phyloP scores from a whole-genome alignment of 2,797 vertebrate species.

The Prunella strophiata region DNA sequence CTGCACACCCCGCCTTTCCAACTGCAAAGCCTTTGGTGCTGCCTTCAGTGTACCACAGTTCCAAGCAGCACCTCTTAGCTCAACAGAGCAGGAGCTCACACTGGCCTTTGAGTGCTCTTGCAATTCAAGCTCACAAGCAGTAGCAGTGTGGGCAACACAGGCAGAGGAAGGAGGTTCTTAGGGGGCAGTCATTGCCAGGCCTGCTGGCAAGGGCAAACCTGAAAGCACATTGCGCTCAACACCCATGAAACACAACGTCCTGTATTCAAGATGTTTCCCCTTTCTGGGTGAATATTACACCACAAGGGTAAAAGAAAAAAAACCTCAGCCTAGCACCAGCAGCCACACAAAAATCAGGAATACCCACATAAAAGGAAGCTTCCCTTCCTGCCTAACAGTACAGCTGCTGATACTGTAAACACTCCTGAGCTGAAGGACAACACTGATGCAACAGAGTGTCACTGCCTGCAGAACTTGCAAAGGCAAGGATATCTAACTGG shows the following conservation, averaged over 20 bases:
- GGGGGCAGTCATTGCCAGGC: not conserved
- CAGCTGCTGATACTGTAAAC: slow-evolving; percentile 20
- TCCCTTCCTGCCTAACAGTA: slow-evolving; percentile 28
- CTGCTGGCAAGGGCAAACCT: not conserved
- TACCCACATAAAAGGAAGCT: slow-evolving; percentile 60
- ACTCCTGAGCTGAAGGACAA: not conserved
- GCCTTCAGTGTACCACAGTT: not conserved
- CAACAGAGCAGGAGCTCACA: not conserved
- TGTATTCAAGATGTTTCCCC: slow-evolving; percentile 62
- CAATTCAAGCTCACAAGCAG: not conserved
- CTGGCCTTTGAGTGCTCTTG: not conserved
- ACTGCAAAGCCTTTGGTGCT: not conserved
- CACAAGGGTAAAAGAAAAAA: slow-evolving; percentile 47
- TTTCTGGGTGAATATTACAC: slow-evolving; percentile 43
- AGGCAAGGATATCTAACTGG: not conserved
- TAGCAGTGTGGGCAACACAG: not conserved
- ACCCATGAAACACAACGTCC: slow-evolving; percentile 42
- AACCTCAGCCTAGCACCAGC: slow-evolving; percentile 50
- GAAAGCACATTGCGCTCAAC: slow-evolving; percentile 5
- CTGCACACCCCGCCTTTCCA: not conserved
- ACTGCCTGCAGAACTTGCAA: not conserved
- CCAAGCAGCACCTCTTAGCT: not conserved
- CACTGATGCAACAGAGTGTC: not conserved
- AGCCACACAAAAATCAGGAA: slow-evolving; percentile 67
- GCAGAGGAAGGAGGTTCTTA: not conserved